A percentile compares a stretch with the other conserved stretches of the same genome.
Evolutionary conservation across 2,888 invertebrate species (phyloP).

Genomic region (Germaria angustata): DNA sequence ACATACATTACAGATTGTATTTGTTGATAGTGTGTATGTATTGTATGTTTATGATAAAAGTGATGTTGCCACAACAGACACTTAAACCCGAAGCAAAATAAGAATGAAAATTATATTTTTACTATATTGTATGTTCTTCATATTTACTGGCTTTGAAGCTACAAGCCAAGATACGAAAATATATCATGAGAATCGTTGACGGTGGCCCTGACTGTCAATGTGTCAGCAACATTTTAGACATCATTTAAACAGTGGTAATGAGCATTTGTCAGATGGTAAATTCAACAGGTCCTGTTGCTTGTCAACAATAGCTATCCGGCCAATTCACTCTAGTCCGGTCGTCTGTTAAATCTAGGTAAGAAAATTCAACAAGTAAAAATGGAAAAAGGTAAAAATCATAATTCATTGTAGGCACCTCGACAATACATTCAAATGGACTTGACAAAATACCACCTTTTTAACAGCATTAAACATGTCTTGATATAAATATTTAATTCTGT

Average conservation of each 20-base stretch:
- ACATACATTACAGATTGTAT: conserved; percentile 38
- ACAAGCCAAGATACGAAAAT: conserved; percentile 11
- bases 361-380: conserved; percentile 15
- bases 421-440: conserved; percentile 37
- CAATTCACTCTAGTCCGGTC: neutral
- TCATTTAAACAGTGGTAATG: conserved; percentile 68
- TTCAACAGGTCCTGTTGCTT: conserved; percentile 64
- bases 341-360: neutral
- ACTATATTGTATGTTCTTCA: neutral
- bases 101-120: neutral
- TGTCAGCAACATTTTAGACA: conserved; percentile 68
- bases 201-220: conserved; percentile 70
- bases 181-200: conserved; percentile 68
- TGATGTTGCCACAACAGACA: conserved; percentile 15
- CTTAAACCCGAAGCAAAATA: neutral
- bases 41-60: neutral
- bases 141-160: neutral
- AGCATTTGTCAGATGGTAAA: conserved; percentile 64
- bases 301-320: conserved; percentile 37
- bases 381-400: conserved; percentile 55
- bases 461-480: conserved; percentile 40
- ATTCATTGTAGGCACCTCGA: conserved; percentile 58
- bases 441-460: conserved; percentile 58
- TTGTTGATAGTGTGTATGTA: conserved; percentile 23
- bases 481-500: conserved; percentile 50